Evolutionary conservation across 37 sponge, comb jelly and placozoan species (phyloP).

Genomic region (Eunapius fragilis): DNA sequence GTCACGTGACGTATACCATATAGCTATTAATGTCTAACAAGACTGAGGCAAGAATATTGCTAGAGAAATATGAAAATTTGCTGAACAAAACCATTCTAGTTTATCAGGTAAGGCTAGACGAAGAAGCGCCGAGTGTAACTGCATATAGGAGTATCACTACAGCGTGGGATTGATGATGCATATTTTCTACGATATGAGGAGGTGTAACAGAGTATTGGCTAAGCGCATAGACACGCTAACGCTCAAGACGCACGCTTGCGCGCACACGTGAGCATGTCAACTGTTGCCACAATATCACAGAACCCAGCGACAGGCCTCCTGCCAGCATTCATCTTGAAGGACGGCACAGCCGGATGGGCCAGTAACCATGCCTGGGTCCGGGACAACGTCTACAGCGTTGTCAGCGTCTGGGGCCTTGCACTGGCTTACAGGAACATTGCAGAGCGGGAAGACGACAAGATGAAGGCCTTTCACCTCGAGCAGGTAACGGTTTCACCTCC

Average conservation of each 20-base stretch:
- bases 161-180: no score
- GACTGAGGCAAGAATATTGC: constrained; percentile 20
- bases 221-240: not conserved
- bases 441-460: constrained; percentile 70
- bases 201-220: no score
- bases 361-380: constrained; percentile 87
- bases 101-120: constrained; percentile 45
- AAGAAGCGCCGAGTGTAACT: not conserved
- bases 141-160: no score
- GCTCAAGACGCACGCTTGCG: not conserved
- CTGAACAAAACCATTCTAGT: constrained; percentile 45
- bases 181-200: no score
- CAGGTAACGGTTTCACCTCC: constrained; percentile 50
- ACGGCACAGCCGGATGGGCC: constrained; percentile 61
- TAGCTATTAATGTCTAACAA: not conserved
- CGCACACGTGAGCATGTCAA: not conserved
- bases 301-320: constrained; percentile 92
- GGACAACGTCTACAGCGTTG: constrained; percentile 84
- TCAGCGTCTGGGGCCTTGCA: constrained; percentile 89
- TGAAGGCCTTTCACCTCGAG: constrained; percentile 73
- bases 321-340: constrained; percentile 75
- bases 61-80: constrained; percentile 26
- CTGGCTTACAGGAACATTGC: constrained; percentile 70
- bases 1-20: no score
- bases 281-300: constrained; percentile 21